These are phyloP conservation scores for Torymus tubicola DNA, from an alignment of 2,888 invertebrate species.

Conservation along the genomic window DNA sequence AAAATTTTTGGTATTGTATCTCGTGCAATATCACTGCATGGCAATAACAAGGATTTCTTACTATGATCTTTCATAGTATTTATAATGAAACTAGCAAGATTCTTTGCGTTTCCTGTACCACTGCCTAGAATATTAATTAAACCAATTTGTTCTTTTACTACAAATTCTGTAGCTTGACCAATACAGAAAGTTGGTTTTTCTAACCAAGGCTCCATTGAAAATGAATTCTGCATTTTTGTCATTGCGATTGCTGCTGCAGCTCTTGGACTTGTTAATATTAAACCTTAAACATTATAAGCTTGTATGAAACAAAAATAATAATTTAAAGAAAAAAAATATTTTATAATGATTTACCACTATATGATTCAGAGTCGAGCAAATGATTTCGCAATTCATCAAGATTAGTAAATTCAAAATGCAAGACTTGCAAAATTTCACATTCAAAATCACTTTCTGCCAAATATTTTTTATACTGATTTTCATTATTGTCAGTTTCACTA, in stretches of 20 bases:
- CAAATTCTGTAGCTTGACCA: conserved; percentile 69
- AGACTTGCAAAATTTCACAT: conserved; percentile 66
- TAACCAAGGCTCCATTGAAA: conserved; percentile 64
- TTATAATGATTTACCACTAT: conserved; percentile 66
- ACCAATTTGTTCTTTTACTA: conserved; percentile 64
- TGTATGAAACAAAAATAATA: no score
- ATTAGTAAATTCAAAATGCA: conserved; percentile 70
- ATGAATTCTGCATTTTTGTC: conserved; percentile 56
- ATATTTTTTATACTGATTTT: conserved; percentile 64
- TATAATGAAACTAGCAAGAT: conserved; percentile 66
- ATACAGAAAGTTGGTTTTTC: conserved; percentile 69
- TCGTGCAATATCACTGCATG: conserved; percentile 72
- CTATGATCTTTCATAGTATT: conserved; percentile 49
- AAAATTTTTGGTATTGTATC: conserved; percentile 68
- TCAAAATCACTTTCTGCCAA: conserved; percentile 67
- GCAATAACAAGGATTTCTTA: conserved; percentile 68
- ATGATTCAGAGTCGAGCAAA: conserved; percentile 62
- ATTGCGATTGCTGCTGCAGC: conserved; percentile 68
- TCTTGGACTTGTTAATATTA: conserved; percentile 73
- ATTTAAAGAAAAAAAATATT: no score
- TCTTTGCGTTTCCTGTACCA: conserved; percentile 70
- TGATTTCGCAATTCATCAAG: conserved; percentile 62
- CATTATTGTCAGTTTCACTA: conserved; percentile 64
- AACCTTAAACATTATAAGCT: conserved; percentile 62
- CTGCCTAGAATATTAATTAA: conserved; percentile 67